Percentiles rank a stretch among this genome's conserved stretches.
phyloP scores from a whole-genome alignment of 2,888 invertebrate species.

The Agrochola circellaris region DNA sequence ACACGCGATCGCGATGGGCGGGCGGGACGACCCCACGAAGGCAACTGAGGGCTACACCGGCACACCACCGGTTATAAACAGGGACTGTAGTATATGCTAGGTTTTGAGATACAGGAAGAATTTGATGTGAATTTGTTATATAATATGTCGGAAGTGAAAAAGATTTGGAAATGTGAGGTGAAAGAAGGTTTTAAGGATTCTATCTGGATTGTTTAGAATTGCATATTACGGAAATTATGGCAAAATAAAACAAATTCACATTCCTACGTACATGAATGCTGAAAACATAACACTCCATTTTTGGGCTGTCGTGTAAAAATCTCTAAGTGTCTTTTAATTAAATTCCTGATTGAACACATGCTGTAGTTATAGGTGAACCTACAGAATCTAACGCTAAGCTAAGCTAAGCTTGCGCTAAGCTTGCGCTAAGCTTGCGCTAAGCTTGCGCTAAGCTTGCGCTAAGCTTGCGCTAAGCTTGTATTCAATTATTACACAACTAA shows the following conservation, averaged over 20 bases:
- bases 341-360: neutral
- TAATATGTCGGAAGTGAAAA: neutral
- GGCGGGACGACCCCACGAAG: constrained; percentile 77
- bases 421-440: too few species aligned
- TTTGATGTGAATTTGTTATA: neutral
- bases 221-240: too few species aligned
- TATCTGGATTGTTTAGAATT: neutral
- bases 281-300: neutral
- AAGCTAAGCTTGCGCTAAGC: too few species aligned
- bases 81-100: constrained; percentile 56
- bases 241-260: neutral
- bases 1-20: constrained; percentile 64
- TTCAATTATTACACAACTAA: too few species aligned
- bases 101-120: constrained; percentile 2
- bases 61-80: constrained; percentile 79
- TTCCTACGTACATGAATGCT: neutral
- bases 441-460: too few species aligned
- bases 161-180: too few species aligned
- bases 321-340: neutral
- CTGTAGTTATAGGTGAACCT: neutral
- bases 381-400: too few species aligned
- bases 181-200: too few species aligned
- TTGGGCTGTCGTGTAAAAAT: neutral
- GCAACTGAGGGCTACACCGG: constrained; percentile 78
- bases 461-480: too few species aligned